These are phyloP conservation scores for Dermochelys coriacea DNA, from an alignment of 2,797 vertebrate genomes.

Conservation along the genomic window DNA sequence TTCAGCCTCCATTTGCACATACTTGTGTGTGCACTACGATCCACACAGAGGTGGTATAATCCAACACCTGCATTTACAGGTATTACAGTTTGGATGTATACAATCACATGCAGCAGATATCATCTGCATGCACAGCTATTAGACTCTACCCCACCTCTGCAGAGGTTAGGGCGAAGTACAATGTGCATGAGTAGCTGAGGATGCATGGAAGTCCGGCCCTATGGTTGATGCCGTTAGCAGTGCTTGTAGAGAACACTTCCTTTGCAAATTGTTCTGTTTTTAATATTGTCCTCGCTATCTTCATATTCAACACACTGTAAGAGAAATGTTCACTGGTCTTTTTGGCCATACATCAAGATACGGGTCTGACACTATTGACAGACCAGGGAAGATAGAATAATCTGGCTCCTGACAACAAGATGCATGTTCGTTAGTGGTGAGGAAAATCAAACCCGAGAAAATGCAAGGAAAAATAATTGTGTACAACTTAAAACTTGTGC, in stretches of 20 bases:
- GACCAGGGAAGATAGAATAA: slow-evolving; percentile 2
- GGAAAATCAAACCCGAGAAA: slow-evolving; percentile 50
- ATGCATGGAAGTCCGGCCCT: neutral
- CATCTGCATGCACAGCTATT: slow-evolving; percentile 37
- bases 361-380: slow-evolving; percentile 31
- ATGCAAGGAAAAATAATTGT: slow-evolving; percentile 28
- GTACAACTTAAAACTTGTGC: slow-evolving; percentile 57
- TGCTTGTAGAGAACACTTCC: slow-evolving; percentile 56
- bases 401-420: slow-evolving; percentile 28
- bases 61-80: slow-evolving; percentile 10
- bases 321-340: slow-evolving; percentile 36
- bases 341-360: slow-evolving; percentile 32
- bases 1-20: slow-evolving; percentile 5
- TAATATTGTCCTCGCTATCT: slow-evolving; percentile 50
- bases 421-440: slow-evolving; percentile 16
- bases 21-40: neutral
- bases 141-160: neutral
- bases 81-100: slow-evolving; percentile 8
- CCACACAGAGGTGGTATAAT: neutral
- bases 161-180: neutral
- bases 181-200: neutral
- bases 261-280: slow-evolving; percentile 59
- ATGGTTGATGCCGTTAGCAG: slow-evolving; percentile 36
- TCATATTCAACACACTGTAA: slow-evolving; percentile 59
- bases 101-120: slow-evolving; percentile 48